Percentiles rank a stretch among this genome's conserved stretches.
Evolutionary conservation across 2,888 invertebrate species (phyloP).

Genomic region (Ethmia dodecea): DNA sequence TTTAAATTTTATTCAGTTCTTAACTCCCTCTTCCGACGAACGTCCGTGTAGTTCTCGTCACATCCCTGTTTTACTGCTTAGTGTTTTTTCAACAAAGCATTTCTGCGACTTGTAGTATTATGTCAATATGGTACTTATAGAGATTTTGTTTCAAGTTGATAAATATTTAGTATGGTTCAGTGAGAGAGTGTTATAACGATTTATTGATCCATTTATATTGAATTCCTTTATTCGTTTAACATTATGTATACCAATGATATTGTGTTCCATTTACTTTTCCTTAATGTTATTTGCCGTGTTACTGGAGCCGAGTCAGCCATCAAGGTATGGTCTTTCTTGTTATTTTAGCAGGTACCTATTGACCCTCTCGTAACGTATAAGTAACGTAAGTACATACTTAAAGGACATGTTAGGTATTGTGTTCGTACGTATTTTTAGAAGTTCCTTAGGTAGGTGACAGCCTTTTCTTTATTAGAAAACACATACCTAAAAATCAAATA

Average conservation of each 20-base stretch:
- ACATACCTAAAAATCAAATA: no score
- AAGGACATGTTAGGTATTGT: no score
- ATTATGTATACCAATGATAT: conserved; percentile 61
- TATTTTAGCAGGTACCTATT: no score
- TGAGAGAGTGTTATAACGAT: conserved; percentile 40
- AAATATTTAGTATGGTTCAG: conserved; percentile 47
- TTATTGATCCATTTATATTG: not conserved
- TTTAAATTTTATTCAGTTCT: conserved; percentile 66
- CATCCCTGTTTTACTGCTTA: conserved; percentile 30
- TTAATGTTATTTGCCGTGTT: conserved; percentile 50
- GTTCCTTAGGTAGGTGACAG: no score
- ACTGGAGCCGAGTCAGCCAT: conserved; percentile 47
- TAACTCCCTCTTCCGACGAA: conserved; percentile 55
- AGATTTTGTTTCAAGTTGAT: conserved; percentile 33
- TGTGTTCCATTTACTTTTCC: conserved; percentile 51
- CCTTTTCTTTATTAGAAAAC: no score
- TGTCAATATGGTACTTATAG: conserved; percentile 58
- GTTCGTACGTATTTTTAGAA: no score
- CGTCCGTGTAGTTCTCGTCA: conserved; percentile 43
- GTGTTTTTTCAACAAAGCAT: conserved; percentile 43
- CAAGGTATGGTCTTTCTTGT: conserved; percentile 48
- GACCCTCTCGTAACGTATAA: no score
- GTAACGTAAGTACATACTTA: no score
- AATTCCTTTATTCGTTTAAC: conserved; percentile 14
- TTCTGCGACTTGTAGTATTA: conserved; percentile 33